phyloP scores from a whole-genome alignment of 2,797 vertebrate species.

The Leptodactylus fallax region DNA sequence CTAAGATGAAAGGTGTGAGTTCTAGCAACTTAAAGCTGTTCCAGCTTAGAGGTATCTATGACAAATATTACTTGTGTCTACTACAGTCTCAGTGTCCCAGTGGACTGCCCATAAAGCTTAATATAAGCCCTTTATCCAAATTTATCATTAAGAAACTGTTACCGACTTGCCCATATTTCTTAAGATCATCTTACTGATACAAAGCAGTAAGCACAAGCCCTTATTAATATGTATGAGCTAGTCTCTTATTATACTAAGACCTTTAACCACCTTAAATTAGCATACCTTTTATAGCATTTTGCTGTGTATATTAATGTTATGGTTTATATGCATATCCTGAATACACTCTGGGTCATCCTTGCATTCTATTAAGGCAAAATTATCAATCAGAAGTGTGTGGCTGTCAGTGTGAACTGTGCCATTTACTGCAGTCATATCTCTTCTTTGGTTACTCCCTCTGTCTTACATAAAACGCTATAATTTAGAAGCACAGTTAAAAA shows the following conservation, averaged over 20 bases:
- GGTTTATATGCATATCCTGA: constrained; percentile 17
- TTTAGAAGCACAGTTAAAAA: background rate
- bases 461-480: background rate
- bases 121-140: background rate
- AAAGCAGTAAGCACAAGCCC: background rate
- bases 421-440: background rate
- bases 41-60: too few species aligned
- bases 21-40: background rate
- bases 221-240: constrained; percentile 45
- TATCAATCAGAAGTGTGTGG: constrained; percentile 32
- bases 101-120: too few species aligned
- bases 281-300: constrained; percentile 42
- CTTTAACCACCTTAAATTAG: constrained; percentile 25
- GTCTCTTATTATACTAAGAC: constrained; percentile 19
- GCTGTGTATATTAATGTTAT: constrained; percentile 34
- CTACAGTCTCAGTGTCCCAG: background rate
- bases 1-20: background rate
- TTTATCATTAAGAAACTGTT: constrained; percentile 15
- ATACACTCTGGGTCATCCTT: constrained; percentile 11
- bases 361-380: constrained; percentile 29
- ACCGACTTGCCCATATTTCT: constrained; percentile 18
- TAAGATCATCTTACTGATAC: constrained; percentile 27
- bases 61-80: background rate
- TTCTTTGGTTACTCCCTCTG: background rate
- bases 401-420: constrained; percentile 12